Percentiles rank a stretch among this genome's conserved stretches.
These are phyloP conservation scores for Pygoscelis antarcticus DNA, from an alignment of 2,113 vertebrate species.

Conservation along the genomic window DNA sequence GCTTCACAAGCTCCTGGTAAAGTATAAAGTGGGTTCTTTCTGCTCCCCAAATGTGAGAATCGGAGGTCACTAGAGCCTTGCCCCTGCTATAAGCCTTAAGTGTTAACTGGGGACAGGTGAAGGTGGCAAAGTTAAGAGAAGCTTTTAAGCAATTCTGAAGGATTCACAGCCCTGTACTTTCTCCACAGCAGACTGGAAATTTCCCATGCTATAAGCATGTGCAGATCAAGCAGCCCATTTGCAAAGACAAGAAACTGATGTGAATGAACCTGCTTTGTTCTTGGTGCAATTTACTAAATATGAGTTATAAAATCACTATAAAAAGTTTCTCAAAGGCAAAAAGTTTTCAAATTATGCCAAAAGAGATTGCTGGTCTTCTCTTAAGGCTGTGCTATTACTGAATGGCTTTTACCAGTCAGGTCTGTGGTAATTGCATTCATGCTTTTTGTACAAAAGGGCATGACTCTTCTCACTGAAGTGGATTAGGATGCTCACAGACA, in stretches of 20 bases:
- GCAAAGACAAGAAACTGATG: neutral
- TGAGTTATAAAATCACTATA: neutral
- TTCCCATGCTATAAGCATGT: neutral
- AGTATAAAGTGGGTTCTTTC: neutral
- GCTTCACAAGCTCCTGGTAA: neutral
- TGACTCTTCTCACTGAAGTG: neutral
- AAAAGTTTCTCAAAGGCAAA: slow-evolving; percentile 8
- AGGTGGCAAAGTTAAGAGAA: neutral
- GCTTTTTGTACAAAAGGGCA: slow-evolving; percentile 7
- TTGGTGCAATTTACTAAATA: neutral
- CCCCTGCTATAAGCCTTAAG: neutral
- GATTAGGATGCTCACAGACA: neutral
- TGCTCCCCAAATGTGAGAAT: neutral
- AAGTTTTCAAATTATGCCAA: slow-evolving; percentile 6
- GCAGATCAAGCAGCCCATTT: neutral
- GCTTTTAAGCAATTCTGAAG: neutral
- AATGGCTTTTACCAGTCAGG: neutral
- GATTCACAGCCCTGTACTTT: neutral
- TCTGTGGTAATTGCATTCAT: neutral
- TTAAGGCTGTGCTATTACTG: neutral
- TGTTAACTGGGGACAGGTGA: neutral
- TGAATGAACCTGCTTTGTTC: neutral
- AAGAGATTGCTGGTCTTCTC: neutral
- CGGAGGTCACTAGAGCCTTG: neutral
- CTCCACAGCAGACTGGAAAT: neutral